Conservation (phyloP, 2,888 invertebrate species). For the Pachymerium ferrugineum region DNA sequence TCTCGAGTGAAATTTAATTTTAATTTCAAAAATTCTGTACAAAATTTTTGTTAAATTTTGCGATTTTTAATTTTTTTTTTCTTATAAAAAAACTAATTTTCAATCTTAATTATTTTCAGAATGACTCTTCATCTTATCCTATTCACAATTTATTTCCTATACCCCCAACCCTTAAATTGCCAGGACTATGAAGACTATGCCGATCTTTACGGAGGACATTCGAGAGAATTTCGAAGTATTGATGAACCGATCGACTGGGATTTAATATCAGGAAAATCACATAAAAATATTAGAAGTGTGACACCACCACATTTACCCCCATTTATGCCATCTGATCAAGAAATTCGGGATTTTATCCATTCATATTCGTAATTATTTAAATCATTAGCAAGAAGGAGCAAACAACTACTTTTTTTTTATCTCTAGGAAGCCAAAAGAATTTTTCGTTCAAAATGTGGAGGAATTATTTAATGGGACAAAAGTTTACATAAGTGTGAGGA, state of each 20-base stretch:
- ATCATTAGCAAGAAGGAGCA: too few species aligned
- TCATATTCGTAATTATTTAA: neutral
- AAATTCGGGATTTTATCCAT: slow-evolving; percentile 9
- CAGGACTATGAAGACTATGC: too few species aligned
- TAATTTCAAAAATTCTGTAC: too few species aligned
- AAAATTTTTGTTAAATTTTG: too few species aligned
- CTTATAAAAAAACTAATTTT: too few species aligned
- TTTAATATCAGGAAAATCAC: neutral
- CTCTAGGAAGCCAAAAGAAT: slow-evolving; percentile 36
- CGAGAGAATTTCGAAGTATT: slow-evolving; percentile 28
- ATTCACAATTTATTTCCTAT: too few species aligned
- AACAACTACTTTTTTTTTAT: slow-evolving; percentile 41
- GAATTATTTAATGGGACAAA: neutral
- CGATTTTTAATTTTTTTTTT: too few species aligned
- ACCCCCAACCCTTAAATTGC: too few species aligned
- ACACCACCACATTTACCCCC: neutral
- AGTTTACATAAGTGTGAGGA: neutral
- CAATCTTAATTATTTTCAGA: too few species aligned
- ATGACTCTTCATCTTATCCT: too few species aligned
- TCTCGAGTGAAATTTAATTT: too few species aligned
- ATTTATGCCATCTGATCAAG: neutral
- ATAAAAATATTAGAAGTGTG: neutral
- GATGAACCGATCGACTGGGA: slow-evolving; percentile 4
- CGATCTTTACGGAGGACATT: slow-evolving; percentile 2
- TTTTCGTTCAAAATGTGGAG: neutral